Conservation (phyloP, 2,113 vertebrate species). For the Actenoides lindsayi region DNA sequence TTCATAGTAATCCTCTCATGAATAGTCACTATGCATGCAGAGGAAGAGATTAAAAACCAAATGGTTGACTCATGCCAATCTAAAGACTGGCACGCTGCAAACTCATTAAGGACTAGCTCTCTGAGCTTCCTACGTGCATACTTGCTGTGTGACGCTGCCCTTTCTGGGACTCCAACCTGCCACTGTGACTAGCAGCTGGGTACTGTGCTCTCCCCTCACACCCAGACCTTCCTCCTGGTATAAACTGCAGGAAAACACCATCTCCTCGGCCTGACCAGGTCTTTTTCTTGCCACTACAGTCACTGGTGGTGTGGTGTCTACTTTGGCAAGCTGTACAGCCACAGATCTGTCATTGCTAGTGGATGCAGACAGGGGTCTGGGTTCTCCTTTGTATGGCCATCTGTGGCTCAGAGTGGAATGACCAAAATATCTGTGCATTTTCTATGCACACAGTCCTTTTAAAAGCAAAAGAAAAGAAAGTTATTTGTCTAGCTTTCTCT, state of each 20-base stretch:
- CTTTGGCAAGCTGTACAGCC: neutral
- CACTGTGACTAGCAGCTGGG: neutral
- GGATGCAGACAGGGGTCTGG: neutral
- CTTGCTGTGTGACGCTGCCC: neutral
- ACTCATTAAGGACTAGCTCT: neutral
- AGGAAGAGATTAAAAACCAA: slow-evolving; percentile 25
- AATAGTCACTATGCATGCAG: slow-evolving; percentile 6
- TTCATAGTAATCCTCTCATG: neutral
- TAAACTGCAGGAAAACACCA: neutral
- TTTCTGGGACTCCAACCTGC: neutral
- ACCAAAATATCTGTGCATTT: neutral
- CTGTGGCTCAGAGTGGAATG: neutral
- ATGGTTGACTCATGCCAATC: neutral
- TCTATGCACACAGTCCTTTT: neutral
- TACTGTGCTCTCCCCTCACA: neutral
- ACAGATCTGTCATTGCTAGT: neutral
- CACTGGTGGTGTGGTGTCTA: too few species aligned
- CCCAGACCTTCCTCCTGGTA: neutral
- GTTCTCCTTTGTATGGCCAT: neutral
- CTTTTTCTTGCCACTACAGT: neutral
- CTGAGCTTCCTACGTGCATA: neutral
- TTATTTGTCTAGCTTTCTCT: neutral
- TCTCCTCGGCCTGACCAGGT: neutral
- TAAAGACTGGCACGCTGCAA: neutral
- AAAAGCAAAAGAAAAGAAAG: neutral